Base-by-base conservation (phyloP, 2,113 vertebrate species). In the Crotalus horridus region DNA sequence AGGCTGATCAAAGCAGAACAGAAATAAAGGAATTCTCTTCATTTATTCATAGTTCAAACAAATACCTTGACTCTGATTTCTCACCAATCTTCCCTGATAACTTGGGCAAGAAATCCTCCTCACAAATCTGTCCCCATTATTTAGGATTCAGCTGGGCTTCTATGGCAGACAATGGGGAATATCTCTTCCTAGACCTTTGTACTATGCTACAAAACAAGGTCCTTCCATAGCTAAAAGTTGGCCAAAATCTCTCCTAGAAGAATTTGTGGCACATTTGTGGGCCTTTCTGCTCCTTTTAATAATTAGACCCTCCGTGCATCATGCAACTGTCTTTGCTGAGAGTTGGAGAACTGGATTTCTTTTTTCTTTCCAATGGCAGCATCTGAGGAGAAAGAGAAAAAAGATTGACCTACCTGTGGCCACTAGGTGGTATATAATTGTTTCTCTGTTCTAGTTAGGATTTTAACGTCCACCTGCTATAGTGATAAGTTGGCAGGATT, bases 341-440 rank as follows among this genome's bases (percentile, higher is more conserved):
- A 17, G 20, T 1, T 9, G 17, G 8, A 56, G 23, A 17, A 29
- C 1, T 9, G 10, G 8, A 56, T 43, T 90, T 55, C 43, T 33
- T 53, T 29, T 48, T n/a, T 13, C 64, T n/a, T 89, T 46, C 23
- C 29, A 55, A 2, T 9, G 58, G 1, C 0, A 26, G 43, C 3
- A 15, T 4, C 74, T 43, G 74, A 21, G 33, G 74, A 81, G 33
- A 7, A 81, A 81, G 12, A 11, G 17, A 39, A 6, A 20, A 64
- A 0, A 69, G 54, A 8, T 29, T 93, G 91, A 90, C 23, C 15
- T 9, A 20, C 17, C 43, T 20, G 3, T 0, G 39, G 93, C 96
- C 97, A 92, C 96, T 97, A 96, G 97, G 90, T 96, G 96, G 5
- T 92, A 95, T 92, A 95, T 92, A 95, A 90, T 93, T 89, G 91